A percentile compares a stretch with the other conserved stretches of the same genome.
These are phyloP conservation scores for Drosophila aldrichi DNA, from an alignment of 2,888 invertebrate species.

Conservation along the genomic window DNA sequence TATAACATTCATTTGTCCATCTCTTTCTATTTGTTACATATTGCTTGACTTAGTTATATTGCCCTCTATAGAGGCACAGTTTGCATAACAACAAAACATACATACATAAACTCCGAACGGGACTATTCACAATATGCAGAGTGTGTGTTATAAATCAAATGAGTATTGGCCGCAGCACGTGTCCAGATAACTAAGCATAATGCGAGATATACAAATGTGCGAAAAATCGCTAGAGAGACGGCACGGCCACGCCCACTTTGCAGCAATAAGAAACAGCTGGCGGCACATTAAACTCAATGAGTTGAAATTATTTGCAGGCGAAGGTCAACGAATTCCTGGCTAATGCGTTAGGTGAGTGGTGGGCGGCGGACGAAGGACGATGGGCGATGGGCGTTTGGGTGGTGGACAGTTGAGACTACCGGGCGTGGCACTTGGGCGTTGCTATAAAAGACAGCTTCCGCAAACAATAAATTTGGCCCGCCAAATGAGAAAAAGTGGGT, in stretches of 20 bases:
- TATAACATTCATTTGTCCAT: neutral
- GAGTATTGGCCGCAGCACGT: conserved; percentile 73
- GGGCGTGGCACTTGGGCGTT: conserved; percentile 50
- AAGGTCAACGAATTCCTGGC: conserved; percentile 63
- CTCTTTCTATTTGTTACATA: neutral
- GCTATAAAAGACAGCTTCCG: conserved; percentile 80
- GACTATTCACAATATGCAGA: conserved; percentile 23
- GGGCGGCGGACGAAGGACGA: neutral
- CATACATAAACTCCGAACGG: neutral
- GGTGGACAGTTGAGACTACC: neutral
- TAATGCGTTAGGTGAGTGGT: conserved; percentile 19
- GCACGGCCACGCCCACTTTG: conserved; percentile 39
- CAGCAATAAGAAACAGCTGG: conserved; percentile 54
- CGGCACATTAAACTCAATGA: conserved; percentile 78
- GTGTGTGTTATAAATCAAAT: conserved; percentile 65
- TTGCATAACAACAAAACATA: neutral
- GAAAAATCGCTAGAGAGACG: conserved; percentile 43
- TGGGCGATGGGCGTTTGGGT: neutral
- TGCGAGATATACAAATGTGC: conserved; percentile 32
- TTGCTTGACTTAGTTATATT: neutral
- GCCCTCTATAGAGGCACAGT: neutral
- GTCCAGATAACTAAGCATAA: conserved; percentile 50
- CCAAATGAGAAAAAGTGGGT: conserved; percentile 54
- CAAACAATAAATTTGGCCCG: conserved; percentile 73
- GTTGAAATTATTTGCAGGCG: conserved; percentile 79